Base-by-base conservation (phyloP, 2,888 invertebrate genomes). In the Nineta flava region DNA sequence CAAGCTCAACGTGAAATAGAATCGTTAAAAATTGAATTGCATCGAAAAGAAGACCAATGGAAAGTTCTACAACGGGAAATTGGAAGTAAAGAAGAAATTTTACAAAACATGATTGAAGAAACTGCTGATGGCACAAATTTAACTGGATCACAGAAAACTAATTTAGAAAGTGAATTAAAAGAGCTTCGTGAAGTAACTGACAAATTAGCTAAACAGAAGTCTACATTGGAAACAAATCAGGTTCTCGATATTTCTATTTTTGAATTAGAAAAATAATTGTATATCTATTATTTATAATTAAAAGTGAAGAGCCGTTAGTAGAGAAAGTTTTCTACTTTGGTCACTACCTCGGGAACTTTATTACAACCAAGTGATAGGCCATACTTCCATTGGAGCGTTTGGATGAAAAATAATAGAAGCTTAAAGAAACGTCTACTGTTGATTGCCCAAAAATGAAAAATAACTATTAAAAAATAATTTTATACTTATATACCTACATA, bases 1-100 rank as follows among this genome's bases (percentile, higher is more conserved):
- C 74, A 76, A 53, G 58, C 76, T 16, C 74, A 73, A 56, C 68
- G 69, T 50, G 67, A 69, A 59, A 72, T 76, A 46, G 71, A 72
- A 53, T 71, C 72, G 56, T 61, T 75, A 54, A 71, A 71, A 52
- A 71, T 74, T 52, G 66, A 67, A 48, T 65, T 77, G 60, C 70
- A 68, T 61, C 67, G 56, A 35, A 71, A 68, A 57, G 75, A 71
- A 66, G 70, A 67, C 55, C 75, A 70, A 65, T 73, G 68, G 75
- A 74, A 67, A 64, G 71, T 60, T 58, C 67, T 71, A 58, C 65
- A 65, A 55, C 73, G 74, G 59, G 73, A 73, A 60, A 73, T 73
- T 55, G 71, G 72, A 53, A 73, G 72, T 54, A 72, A 72, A 5
- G 74, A 76, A 60, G 68, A 66, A 60, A 69, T 73, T 56, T 67